These are phyloP conservation scores for Argyresthia goedartella DNA, from an alignment of 2,888 invertebrate species.

Conservation along the genomic window DNA sequence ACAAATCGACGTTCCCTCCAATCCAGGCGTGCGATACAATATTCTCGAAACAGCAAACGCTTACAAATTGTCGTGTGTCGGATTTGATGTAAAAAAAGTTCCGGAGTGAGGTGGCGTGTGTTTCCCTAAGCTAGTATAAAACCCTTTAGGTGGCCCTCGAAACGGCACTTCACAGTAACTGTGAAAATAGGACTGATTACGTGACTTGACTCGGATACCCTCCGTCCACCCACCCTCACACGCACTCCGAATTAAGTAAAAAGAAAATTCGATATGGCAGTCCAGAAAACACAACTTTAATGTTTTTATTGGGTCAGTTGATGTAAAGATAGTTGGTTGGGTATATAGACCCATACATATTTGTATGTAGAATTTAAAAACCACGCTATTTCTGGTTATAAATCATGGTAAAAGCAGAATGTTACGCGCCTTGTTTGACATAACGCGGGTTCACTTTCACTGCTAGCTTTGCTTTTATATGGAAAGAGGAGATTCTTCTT, in stretches of 20 bases:
- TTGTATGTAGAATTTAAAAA: too few relatives aligned
- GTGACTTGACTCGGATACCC: neutral
- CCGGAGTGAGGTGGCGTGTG: neutral
- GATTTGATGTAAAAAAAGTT: neutral
- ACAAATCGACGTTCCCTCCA: neutral
- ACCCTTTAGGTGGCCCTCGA: constrained; percentile 14
- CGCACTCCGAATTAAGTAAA: neutral
- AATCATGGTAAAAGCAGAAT: too few relatives aligned
- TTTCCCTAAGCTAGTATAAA: constrained; percentile 17
- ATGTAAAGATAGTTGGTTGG: too few relatives aligned
- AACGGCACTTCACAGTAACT: neutral
- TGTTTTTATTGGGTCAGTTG: too few relatives aligned
- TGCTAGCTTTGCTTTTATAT: too few relatives aligned
- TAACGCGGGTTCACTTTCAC: too few relatives aligned
- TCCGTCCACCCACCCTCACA: neutral
- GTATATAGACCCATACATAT: too few relatives aligned
- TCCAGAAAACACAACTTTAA: too few relatives aligned
- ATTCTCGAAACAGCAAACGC: neutral
- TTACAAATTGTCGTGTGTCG: neutral
- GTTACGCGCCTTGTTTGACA: too few relatives aligned
- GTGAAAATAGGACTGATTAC: constrained; percentile 1
- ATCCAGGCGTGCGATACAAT: neutral
- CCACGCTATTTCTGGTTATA: too few relatives aligned
- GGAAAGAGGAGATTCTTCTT: too few relatives aligned
- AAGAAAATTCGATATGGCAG: neutral